These are phyloP conservation scores for Acleris literana DNA, from an alignment of 2,888 invertebrate species.

Conservation along the genomic window DNA sequence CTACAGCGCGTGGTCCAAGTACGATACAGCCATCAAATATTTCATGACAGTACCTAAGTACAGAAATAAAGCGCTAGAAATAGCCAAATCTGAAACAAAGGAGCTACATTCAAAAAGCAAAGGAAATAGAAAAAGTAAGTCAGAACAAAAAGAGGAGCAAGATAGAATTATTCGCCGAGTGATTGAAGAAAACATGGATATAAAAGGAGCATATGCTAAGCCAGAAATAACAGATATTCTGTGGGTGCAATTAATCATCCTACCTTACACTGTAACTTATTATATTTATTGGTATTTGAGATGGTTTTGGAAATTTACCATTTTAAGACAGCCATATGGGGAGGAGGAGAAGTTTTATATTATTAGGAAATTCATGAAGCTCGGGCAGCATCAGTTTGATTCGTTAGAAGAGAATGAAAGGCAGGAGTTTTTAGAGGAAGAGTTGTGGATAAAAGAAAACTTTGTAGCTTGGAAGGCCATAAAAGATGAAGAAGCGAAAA, in stretches of 20 bases:
- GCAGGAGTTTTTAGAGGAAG: slow-evolving; percentile 87
- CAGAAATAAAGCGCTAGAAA: slow-evolving; percentile 89
- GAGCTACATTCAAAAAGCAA: slow-evolving; percentile 81
- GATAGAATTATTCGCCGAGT: slow-evolving; percentile 91
- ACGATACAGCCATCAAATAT: slow-evolving; percentile 93
- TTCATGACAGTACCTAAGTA: slow-evolving; percentile 95
- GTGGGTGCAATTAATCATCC: slow-evolving; percentile 91
- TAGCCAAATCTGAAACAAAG: slow-evolving; percentile 84
- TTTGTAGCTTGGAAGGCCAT: slow-evolving; percentile 90
- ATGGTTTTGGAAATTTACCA: slow-evolving; percentile 92
- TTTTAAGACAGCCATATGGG: slow-evolving; percentile 90
- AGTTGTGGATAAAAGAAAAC: slow-evolving; percentile 93
- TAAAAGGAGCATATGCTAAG: slow-evolving; percentile 95
- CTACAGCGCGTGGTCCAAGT: slow-evolving; percentile 90
- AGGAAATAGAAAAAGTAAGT: slow-evolving; percentile 82
- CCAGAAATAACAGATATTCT: slow-evolving; percentile 90
- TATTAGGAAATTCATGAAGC: slow-evolving; percentile 90
- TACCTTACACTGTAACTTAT: slow-evolving; percentile 88
- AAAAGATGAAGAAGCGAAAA: slow-evolving; percentile 93
- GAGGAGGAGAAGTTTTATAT: slow-evolving; percentile 93
- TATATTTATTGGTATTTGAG: slow-evolving; percentile 89
- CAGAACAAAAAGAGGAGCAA: slow-evolving; percentile 89
- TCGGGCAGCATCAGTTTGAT: slow-evolving; percentile 88
- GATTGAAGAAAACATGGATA: slow-evolving; percentile 96
- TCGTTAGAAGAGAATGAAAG: slow-evolving; percentile 89